A percentile compares a stretch with the other conserved stretches of the same genome.
phyloP scores from a whole-genome alignment of 2,113 vertebrate species.

The Nibea coibor region DNA sequence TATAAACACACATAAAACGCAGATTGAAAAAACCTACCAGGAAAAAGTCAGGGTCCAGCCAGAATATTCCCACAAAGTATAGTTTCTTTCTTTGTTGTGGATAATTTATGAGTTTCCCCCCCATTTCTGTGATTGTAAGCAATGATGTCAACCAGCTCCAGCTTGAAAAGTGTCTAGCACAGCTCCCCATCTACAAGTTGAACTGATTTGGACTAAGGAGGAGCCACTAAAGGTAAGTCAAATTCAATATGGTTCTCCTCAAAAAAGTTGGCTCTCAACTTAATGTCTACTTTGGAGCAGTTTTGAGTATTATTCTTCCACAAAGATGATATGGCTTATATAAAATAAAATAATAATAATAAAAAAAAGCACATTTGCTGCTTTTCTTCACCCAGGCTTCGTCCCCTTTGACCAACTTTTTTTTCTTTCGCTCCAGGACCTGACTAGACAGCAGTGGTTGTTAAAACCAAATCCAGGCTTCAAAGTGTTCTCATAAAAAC shows the following conservation, averaged over 20 bases:
- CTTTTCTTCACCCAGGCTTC: background rate
- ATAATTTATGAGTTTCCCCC: conserved; percentile 21
- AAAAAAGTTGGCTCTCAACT: background rate
- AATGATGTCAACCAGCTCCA: conserved; percentile 11
- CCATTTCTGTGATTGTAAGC: conserved; percentile 3
- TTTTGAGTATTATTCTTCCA: background rate
- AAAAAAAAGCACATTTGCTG: background rate
- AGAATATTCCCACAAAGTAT: conserved; percentile 5
- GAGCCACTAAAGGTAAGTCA: background rate
- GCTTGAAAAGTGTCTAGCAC: background rate
- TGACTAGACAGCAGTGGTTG: background rate
- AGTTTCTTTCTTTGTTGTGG: conserved; percentile 24
- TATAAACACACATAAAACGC: conserved; percentile 27
- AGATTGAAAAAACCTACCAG: conserved; percentile 13
- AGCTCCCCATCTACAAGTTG: background rate
- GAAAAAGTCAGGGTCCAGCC: background rate
- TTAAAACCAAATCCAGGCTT: conserved; percentile 5
- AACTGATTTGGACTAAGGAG: background rate
- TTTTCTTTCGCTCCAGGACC: background rate
- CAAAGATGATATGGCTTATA: background rate
- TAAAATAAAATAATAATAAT: background rate
- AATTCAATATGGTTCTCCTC: background rate
- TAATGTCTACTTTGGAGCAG: background rate
- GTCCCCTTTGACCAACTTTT: background rate
- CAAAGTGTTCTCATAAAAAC: conserved; percentile 5